Percentiles rank a stretch among this genome's conserved stretches.
Conservation (phyloP, 2,113 vertebrate genomes). For the Rattus rattus region DNA sequence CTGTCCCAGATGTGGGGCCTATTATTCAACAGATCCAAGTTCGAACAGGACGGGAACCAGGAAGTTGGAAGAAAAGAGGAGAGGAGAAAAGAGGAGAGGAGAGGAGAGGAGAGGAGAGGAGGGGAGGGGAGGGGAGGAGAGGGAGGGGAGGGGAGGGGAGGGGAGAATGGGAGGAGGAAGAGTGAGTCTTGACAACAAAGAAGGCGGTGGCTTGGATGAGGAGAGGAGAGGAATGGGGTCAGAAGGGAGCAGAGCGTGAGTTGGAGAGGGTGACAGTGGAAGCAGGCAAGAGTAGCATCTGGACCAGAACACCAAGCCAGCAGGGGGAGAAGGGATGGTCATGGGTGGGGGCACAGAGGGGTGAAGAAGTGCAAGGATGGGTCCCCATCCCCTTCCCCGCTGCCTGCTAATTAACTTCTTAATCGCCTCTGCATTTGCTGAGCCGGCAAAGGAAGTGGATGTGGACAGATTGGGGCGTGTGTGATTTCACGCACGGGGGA, state of each 20-base stretch:
- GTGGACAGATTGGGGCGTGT: slow-evolving; percentile 76
- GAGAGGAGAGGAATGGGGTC: neutral
- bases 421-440: slow-evolving; percentile 85
- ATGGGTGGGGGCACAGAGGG: neutral
- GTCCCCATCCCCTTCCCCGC: slow-evolving; percentile 66
- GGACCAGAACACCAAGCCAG: neutral
- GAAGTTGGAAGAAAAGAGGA: neutral
- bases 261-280: neutral
- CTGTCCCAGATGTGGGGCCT: neutral
- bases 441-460: slow-evolving; percentile 79
- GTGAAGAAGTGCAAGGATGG: neutral
- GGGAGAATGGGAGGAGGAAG: neutral
- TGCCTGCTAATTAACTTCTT: slow-evolving; percentile 85
- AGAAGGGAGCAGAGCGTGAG: neutral
- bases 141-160: too few species aligned
- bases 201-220: neutral
- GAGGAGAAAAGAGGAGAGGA: too few species aligned
- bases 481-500: slow-evolving; percentile 77
- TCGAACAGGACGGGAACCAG: neutral
- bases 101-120: neutral
- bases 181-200: neutral
- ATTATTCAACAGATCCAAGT: neutral
- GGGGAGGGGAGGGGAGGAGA: too few species aligned
- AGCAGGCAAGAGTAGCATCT: neutral
- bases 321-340: neutral